These are phyloP conservation scores for Pollenia griseotomentosa DNA, from an alignment of 2,888 invertebrate genomes.

Conservation along the genomic window DNA sequence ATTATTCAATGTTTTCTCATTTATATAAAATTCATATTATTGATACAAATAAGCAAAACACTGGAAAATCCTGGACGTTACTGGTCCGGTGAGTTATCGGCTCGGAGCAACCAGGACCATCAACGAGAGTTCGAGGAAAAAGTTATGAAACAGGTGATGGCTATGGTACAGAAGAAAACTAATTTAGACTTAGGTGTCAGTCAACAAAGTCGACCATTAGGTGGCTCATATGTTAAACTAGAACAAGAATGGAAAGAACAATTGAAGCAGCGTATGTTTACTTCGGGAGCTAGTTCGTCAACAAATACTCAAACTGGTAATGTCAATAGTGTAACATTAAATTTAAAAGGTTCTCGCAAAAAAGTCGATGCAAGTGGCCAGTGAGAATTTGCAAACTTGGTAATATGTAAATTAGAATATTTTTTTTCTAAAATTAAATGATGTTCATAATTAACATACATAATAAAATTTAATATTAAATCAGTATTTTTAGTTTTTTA, in stretches of 20 bases:
- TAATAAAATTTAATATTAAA: too few species aligned
- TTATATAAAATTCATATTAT: not conserved
- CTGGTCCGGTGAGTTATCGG: conserved; percentile 91
- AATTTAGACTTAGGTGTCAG: conserved; percentile 79
- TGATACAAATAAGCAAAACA: conserved; percentile 41
- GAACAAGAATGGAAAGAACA: conserved; percentile 91
- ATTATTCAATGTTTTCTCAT: too few species aligned
- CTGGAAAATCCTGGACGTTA: conserved; percentile 85
- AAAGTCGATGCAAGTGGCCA: conserved; percentile 42
- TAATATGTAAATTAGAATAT: not conserved
- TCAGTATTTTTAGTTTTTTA: too few species aligned
- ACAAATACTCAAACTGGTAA: conserved; percentile 8
- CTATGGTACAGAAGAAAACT: conserved; percentile 82
- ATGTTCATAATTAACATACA: too few species aligned
- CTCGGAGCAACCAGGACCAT: conserved; percentile 94
- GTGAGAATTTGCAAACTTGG: not conserved
- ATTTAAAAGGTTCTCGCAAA: conserved; percentile 59
- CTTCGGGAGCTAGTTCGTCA: conserved; percentile 16
- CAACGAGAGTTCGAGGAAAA: conserved; percentile 93
- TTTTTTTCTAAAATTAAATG: too few species aligned
- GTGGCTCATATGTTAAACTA: conserved; percentile 90
- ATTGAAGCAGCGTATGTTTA: conserved; percentile 78
- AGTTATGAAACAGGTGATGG: conserved; percentile 86
- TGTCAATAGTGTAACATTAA: conserved; percentile 30
- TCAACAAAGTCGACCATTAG: conserved; percentile 81